Base-by-base conservation (phyloP, 2,797 vertebrate species). In the Gymnothorax reevesii region DNA sequence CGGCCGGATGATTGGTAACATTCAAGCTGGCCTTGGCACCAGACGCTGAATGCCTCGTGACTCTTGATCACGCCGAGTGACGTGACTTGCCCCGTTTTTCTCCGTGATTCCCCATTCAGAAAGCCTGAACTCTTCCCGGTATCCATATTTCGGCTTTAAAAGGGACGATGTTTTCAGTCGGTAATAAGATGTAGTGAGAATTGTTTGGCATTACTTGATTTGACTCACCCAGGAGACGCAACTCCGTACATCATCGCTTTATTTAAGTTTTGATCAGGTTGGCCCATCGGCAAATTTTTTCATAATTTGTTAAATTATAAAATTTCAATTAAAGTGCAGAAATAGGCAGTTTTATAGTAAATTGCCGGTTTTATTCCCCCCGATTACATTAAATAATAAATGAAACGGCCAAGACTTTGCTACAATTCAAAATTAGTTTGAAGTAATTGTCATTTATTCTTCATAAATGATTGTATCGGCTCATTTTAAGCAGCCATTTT, bases 21-120 rank as follows among this genome's bases (percentile, higher is more conserved):
- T 84, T 90, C 75, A 90, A 88, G 85, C 90, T 91, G 93, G 93
- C 88, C 91, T 94, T 94, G 92, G 62, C 92, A 90, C 91, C 92
- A 92, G 94, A 93, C 93, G 92, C 93, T 92, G 86, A 90, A 86
- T 93, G 90, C 90, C 86, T 88, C 89, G 90, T 94, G 92, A 93
- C 91, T 90, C 82, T 86, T 91, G 86, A 88, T 57, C 66, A 89
- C 88, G 90, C 89, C 88, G 83, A 86, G 86, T 87, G 92, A 92
- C 93, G 92, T 92, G 85, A 83, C 88, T 88, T 91, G 91, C 90
- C 91, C 92, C 91, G 91, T 92, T 87, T 89, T 89, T 90, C 90
- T 80, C 92, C 88, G 82, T 60, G n/a, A 57, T 83, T 27, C 57
- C 82, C 82, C 82, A 83, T 83, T 83, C 82, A 83, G 55, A 59